Conservation (phyloP, 53 echinoderm and acorn worm species). For the Paracentrotus lividus region DNA sequence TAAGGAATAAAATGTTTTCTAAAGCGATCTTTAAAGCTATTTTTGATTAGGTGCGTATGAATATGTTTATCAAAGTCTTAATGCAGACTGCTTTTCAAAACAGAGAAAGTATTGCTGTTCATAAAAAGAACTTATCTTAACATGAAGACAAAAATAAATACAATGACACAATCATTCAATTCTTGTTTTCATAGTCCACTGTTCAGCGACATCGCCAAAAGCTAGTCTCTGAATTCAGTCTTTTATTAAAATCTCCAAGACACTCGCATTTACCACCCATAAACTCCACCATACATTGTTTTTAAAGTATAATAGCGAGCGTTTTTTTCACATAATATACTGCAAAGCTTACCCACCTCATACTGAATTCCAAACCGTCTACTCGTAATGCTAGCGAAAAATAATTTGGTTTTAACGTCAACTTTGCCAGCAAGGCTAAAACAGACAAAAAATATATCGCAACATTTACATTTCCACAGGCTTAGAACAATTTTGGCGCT, state of each 20-base stretch:
- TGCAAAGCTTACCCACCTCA: conserved; percentile 17
- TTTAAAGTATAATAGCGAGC: conserved; percentile 38
- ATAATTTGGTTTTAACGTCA: background rate
- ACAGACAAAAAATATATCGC: background rate
- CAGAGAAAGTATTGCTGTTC: no score
- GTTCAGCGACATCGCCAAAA: background rate
- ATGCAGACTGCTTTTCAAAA: no score
- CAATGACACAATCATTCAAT: background rate
- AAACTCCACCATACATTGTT: background rate
- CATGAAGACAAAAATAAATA: background rate
- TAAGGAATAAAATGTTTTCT: no score
- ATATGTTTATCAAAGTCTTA: no score
- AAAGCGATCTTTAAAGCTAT: no score
- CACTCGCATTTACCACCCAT: conserved; percentile 31
- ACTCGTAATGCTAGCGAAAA: background rate
- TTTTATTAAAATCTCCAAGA: conserved; percentile 34
- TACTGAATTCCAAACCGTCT: background rate
- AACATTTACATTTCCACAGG: background rate
- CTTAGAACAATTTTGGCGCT: background rate
- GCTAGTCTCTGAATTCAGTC: conserved; percentile 28
- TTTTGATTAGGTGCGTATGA: no score
- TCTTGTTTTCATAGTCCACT: background rate
- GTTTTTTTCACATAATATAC: conserved; percentile 20
- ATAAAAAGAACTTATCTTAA: background rate
- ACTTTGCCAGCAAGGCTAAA: background rate